phyloP scores from a whole-genome alignment of 2,797 vertebrate species.

The Lerista edwardsae region DNA sequence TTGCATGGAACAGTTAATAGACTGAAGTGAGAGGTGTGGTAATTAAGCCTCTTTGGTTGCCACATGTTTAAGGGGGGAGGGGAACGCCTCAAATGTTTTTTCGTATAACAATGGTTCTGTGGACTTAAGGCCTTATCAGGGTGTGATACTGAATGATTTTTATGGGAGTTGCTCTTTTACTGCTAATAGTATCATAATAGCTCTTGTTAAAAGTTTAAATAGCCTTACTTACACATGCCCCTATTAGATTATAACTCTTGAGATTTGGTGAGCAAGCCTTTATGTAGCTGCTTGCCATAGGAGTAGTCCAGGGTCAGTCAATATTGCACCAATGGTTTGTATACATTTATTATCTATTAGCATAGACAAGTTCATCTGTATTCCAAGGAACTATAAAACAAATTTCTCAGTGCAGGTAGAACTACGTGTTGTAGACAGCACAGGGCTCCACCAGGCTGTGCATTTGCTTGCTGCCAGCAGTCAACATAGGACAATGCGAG shows the following conservation, averaged over 20 bases:
- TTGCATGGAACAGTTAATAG: constrained; percentile 82
- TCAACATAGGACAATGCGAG: not conserved
- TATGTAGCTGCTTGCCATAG: constrained; percentile 81
- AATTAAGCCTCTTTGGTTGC: constrained; percentile 84
- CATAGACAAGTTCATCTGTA: constrained; percentile 60
- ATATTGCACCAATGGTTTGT: constrained; percentile 72
- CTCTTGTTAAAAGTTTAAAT: constrained; percentile 87
- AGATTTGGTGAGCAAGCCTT: constrained; percentile 81
- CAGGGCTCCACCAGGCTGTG: not conserved
- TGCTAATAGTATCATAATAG: constrained; percentile 85
- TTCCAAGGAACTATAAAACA: not conserved
- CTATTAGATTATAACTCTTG: constrained; percentile 83
- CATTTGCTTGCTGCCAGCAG: not conserved
- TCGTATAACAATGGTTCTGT: constrained; percentile 77
- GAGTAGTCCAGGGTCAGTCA: constrained; percentile 76
- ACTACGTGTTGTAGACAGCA: not conserved
- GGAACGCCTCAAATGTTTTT: constrained; percentile 76
- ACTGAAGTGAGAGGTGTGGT: constrained; percentile 86
- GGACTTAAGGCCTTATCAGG: constrained; percentile 88
- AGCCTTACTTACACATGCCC: constrained; percentile 79
- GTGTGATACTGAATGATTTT: constrained; percentile 85
- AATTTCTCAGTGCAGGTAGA: not conserved
- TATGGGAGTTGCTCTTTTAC: constrained; percentile 86
- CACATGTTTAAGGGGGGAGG: constrained; percentile 76
- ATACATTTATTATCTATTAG: constrained; percentile 70